Conservation (phyloP, 2,888 invertebrate species). For the Euspilapteryx auroguttella region DNA sequence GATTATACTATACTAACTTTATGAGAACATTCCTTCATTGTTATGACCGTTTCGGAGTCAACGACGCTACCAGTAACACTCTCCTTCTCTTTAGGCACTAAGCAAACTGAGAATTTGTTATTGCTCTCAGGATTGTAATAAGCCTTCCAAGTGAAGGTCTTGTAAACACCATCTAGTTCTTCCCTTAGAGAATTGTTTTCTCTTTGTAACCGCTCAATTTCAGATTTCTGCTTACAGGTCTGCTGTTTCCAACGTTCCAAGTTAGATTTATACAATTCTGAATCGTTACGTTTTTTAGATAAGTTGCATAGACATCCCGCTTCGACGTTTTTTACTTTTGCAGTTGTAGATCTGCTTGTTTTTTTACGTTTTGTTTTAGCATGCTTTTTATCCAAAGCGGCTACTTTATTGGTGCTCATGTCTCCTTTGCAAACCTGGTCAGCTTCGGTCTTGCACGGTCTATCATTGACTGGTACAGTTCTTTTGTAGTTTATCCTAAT, state of each 20-base stretch:
- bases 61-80: conserved; percentile 16
- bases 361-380: conserved; percentile 16
- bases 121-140: conserved; percentile 5
- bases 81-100: conserved; percentile 20
- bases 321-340: conserved; percentile 8
- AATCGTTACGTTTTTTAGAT: no score
- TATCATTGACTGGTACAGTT: neutral
- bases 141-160: conserved; percentile 13
- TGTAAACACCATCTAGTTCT: conserved; percentile 23
- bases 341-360: conserved; percentile 15
- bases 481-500: neutral
- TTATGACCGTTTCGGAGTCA: conserved; percentile 47
- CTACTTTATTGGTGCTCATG: neutral
- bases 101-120: conserved; percentile 9
- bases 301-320: no score
- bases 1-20: conserved; percentile 21
- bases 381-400: conserved; percentile 8
- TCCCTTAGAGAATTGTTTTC: conserved; percentile 28
- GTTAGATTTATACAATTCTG: conserved; percentile 15
- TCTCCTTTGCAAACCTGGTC: neutral
- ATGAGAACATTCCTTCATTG: conserved; percentile 37
- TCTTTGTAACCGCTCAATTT: conserved; percentile 22
- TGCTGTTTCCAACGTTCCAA: conserved; percentile 19
- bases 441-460: neutral
- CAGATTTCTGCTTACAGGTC: conserved; percentile 18